phyloP scores from a whole-genome alignment of 2,113 vertebrate genomes.

The Thamnophis sirtalis region DNA sequence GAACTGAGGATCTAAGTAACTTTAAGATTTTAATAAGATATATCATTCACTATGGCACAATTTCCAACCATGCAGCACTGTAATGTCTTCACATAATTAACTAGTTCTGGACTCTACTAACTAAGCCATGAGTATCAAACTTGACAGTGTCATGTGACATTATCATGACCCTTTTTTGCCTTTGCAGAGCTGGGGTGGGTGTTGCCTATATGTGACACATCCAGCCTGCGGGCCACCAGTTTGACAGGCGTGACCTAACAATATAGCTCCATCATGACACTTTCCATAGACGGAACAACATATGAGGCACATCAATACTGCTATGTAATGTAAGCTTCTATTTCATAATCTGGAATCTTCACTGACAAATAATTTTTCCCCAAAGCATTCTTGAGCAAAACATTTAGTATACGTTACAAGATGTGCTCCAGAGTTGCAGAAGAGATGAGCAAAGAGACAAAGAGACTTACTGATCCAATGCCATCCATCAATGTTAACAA shows the following conservation, averaged over 20 bases:
- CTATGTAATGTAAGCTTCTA: not conserved
- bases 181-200: too few species aligned
- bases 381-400: not conserved
- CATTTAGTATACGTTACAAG: not conserved
- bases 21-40: not conserved
- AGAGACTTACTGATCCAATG: slow-evolving; percentile 84
- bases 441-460: not conserved
- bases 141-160: too few species aligned
- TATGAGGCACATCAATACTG: not conserved
- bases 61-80: not conserved
- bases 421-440: not conserved
- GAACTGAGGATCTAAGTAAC: not conserved
- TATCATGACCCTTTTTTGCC: too few species aligned
- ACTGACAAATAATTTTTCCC: not conserved
- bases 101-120: not conserved
- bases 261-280: not conserved
- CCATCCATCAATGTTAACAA: slow-evolving; percentile 95
- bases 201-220: too few species aligned
- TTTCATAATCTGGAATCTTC: not conserved
- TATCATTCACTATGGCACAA: not conserved
- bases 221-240: too few species aligned
- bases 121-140: not conserved
- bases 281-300: not conserved
- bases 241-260: not conserved
- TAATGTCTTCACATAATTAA: not conserved